Base-by-base conservation (phyloP, 2,888 invertebrate species). In the Mellilla xanthometata region DNA sequence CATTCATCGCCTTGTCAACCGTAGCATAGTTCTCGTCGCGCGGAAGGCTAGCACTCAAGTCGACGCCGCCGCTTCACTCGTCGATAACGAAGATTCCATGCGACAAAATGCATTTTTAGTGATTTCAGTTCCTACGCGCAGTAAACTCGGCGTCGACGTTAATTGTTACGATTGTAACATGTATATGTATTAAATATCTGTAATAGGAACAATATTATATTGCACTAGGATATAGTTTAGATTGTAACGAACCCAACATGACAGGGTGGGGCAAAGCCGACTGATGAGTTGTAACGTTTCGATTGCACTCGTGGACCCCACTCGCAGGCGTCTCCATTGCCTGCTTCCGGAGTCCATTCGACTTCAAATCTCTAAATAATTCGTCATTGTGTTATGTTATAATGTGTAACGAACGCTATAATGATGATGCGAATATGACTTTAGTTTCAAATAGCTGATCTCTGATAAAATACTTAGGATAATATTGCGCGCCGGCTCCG, bases 371-470 rank as follows among this genome's bases (percentile, higher is more conserved):
- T 5, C 15, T 19, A 6, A 19, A 19, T 3, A 6, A 19, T 19
- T n/a, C n/a, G n/a, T n/a, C n/a, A n/a, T n/a, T n/a, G n/a, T n/a
- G n/a, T n/a, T n/a, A n/a, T n/a, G n/a, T n/a, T n/a, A 24, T 39
- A 35, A 31, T 27, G 22, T 22, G 24, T 22, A 32, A 26, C 31
- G 49, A 58, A 47, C 43, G 49, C 58, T 61, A 53, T 58, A 49
- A 59, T 53, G 22, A 13, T 36, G 27, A 34, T 31, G 30, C 15
- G n/a, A n/a, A n/a, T n/a, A n/a, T 29, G 44, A 39, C 19, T 45
- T 54, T 61, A 60, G 62, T 65, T 58, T 61, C 62, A 62, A 60
- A 49, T 62, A 56, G 62, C 67, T 72, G 71, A 72, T 72, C 70
- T 69, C 70, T 68, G 50, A 39, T 68, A 68, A 61, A 54, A 38